Evolutionary conservation across 2,797 vertebrate genomes (phyloP).

Genomic region (Sebastes miniatus): DNA sequence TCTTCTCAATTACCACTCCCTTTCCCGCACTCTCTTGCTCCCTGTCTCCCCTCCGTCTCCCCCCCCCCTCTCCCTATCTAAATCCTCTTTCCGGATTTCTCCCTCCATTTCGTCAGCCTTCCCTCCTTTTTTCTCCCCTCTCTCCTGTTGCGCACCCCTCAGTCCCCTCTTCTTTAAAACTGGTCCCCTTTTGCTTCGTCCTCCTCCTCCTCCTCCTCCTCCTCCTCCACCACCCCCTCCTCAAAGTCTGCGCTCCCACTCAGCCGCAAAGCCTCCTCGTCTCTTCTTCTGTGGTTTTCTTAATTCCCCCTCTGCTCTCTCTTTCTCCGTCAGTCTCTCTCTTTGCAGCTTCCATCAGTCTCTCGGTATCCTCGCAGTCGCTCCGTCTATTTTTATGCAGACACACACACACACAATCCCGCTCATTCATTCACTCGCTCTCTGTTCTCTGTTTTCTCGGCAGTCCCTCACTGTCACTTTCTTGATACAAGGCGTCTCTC

Average conservation of each 20-base stretch:
- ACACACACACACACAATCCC: not conserved
- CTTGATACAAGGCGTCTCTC: slow-evolving; percentile 35
- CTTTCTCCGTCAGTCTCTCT: slow-evolving; percentile 20
- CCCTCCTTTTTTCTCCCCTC: slow-evolving; percentile 4
- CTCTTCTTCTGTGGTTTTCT: slow-evolving; percentile 52
- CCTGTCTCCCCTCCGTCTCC: not conserved
- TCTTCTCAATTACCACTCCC: slow-evolving; percentile 76
- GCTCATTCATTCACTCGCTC: slow-evolving; percentile 17
- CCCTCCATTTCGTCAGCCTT: slow-evolving; percentile 72
- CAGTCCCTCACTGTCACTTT: slow-evolving; percentile 55
- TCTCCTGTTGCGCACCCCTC: slow-evolving; percentile 59
- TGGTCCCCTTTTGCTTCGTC: not conserved
- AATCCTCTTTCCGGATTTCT: slow-evolving; percentile 74
- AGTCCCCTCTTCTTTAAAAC: slow-evolving; percentile 51
- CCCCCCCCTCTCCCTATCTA: slow-evolving; percentile 28
- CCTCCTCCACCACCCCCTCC: not conserved
- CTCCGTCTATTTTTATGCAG: slow-evolving; percentile 46
- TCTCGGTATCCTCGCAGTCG: slow-evolving; percentile 19
- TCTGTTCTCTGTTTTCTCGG: slow-evolving; percentile 52
- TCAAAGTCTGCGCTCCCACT: slow-evolving; percentile 29
- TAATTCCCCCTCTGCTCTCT: slow-evolving; percentile 54
- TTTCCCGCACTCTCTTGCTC: slow-evolving; percentile 48
- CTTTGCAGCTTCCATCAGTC: slow-evolving; percentile 47
- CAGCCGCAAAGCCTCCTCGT: slow-evolving; percentile 51
- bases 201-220: not conserved